Percentiles rank a stretch among this genome's conserved stretches.
Conservation (phyloP, 2,113 vertebrate genomes). For the Callipepla squamata region DNA sequence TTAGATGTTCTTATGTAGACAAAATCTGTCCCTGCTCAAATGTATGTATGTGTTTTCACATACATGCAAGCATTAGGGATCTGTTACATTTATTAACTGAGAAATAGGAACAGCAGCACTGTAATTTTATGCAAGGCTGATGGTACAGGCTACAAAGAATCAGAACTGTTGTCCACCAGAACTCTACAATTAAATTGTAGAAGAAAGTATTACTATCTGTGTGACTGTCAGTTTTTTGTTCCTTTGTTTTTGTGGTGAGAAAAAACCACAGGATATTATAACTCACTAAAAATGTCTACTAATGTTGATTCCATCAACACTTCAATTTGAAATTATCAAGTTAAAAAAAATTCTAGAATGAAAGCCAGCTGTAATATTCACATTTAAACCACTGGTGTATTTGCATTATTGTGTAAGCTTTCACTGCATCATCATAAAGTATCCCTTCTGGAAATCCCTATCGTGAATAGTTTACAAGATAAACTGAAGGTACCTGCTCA, state of each 20-base stretch:
- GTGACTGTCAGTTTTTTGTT: neutral
- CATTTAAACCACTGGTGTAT: neutral
- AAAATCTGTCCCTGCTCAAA: neutral
- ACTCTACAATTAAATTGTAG: neutral
- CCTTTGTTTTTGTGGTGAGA: neutral
- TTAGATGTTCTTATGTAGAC: neutral
- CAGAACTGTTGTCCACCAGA: neutral
- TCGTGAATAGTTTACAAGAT: neutral
- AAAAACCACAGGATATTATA: neutral
- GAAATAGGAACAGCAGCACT: neutral
- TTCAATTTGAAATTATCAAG: neutral
- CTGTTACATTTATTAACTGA: neutral
- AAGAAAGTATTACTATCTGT: neutral
- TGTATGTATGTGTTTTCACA: neutral
- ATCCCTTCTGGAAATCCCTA: neutral
- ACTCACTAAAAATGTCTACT: neutral
- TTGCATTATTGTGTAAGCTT: neutral
- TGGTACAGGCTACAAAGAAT: fast-evolving
- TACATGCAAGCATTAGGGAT: neutral
- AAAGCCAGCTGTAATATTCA: neutral
- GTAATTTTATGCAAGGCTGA: neutral
- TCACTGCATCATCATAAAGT: neutral
- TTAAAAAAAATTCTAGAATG: neutral
- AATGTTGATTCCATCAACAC: neutral
- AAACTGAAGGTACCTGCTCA: neutral